Evolutionary conservation across 2,797 vertebrate species (phyloP).

Genomic region (Hemitrygon akajei): DNA sequence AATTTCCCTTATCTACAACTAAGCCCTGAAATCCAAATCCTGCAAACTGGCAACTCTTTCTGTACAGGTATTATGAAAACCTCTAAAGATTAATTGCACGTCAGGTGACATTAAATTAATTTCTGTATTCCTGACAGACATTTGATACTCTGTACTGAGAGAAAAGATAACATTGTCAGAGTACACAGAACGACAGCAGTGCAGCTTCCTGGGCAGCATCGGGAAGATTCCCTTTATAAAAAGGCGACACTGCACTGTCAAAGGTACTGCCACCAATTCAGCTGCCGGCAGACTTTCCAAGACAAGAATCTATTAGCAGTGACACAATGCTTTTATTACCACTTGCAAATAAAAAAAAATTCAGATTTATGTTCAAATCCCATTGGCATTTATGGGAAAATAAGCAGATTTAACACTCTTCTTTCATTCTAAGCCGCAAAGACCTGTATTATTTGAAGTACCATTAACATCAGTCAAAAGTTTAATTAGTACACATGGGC

Average conservation of each 20-base stretch:
- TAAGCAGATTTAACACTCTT: slow-evolving; percentile 31
- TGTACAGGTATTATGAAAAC: slow-evolving; percentile 91
- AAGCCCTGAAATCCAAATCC: slow-evolving; percentile 97
- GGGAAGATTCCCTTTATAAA: slow-evolving; percentile 67
- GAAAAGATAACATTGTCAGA: slow-evolving; percentile 95
- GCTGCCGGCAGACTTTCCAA: slow-evolving; percentile 62
- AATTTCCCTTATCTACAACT: slow-evolving; percentile 97
- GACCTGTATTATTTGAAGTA: slow-evolving; percentile 23
- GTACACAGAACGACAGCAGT: slow-evolving; percentile 75
- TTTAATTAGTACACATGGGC: slow-evolving; percentile 36
- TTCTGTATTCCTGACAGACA: slow-evolving; percentile 81
- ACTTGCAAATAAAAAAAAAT: slow-evolving; percentile 31
- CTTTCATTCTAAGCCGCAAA: neutral
- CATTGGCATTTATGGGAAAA: slow-evolving; percentile 13
- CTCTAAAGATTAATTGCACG: slow-evolving; percentile 95
- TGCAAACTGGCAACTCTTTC: slow-evolving; percentile 88
- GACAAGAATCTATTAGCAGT: slow-evolving; percentile 74
- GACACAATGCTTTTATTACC: slow-evolving; percentile 63
- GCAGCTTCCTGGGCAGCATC: slow-evolving; percentile 73
- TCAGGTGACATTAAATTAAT: slow-evolving; percentile 89
- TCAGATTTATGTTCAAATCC: slow-evolving; percentile 27
- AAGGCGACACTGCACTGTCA: slow-evolving; percentile 63
- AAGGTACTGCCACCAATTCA: slow-evolving; percentile 53
- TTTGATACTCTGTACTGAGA: slow-evolving; percentile 66
- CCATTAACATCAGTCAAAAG: slow-evolving; percentile 19